Evolutionary conservation across 2,113 vertebrate genomes (phyloP).

Genomic region (Plestiodon gilberti): DNA sequence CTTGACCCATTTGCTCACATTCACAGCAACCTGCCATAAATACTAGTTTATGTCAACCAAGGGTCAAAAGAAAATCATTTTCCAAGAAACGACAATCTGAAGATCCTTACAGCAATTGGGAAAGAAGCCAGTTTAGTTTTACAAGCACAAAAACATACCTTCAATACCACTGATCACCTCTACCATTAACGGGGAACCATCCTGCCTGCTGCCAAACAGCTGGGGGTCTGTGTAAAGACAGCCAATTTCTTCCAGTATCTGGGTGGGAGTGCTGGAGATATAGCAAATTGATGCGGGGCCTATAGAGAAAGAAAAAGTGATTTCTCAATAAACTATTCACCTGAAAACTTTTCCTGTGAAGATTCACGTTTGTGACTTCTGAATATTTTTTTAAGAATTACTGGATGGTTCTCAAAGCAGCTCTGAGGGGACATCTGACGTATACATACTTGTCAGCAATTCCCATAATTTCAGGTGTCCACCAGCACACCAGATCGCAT

Average conservation of each 20-base stretch:
- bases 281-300: slow-evolving; percentile 72
- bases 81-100: neutral
- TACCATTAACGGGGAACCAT: slow-evolving; percentile 62
- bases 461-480: slow-evolving; percentile 52
- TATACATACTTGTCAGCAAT: slow-evolving; percentile 17
- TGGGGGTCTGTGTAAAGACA: slow-evolving; percentile 74
- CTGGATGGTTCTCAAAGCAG: neutral
- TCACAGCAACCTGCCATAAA: neutral
- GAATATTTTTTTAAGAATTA: neutral
- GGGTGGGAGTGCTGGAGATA: slow-evolving; percentile 67
- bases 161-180: slow-evolving; percentile 62
- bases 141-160: slow-evolving; percentile 60
- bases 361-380: neutral
- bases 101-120: neutral
- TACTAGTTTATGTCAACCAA: neutral
- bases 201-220: slow-evolving; percentile 72
- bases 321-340: neutral
- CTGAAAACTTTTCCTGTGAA: neutral
- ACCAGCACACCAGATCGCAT: neutral
- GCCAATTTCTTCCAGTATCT: slow-evolving; percentile 69
- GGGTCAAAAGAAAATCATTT: neutral
- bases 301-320: slow-evolving; percentile 5
- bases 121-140: neutral
- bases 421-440: neutral
- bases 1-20: too few relatives aligned